Conservation (phyloP, 2,113 vertebrate genomes). For the Petrocephalus zakoni region DNA sequence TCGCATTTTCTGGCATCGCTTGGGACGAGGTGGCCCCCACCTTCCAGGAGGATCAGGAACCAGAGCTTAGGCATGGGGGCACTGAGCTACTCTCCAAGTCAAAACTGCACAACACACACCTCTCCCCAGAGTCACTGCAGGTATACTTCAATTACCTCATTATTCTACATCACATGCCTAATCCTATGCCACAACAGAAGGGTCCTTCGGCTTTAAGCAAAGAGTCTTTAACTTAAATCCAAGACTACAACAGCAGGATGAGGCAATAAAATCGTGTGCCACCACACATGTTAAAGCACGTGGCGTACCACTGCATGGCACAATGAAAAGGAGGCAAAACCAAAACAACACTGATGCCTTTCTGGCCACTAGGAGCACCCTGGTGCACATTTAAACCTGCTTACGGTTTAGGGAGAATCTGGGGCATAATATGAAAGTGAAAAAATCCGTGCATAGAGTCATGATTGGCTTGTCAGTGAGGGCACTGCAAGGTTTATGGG, state of each 20-base stretch:
- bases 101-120: conserved; percentile 29
- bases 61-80: conserved; percentile 39
- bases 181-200: neutral
- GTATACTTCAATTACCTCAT: conserved; percentile 26
- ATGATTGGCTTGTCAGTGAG: neutral
- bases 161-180: neutral
- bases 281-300: neutral
- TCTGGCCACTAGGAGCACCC: neutral
- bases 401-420: neutral
- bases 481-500: neutral
- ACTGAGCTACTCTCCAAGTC: conserved; percentile 34
- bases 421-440: neutral
- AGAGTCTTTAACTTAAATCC: neutral
- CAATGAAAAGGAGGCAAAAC: neutral
- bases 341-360: neutral
- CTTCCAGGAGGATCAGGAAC: conserved; percentile 22
- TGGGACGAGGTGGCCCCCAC: conserved; percentile 40
- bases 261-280: neutral
- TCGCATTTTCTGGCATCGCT: conserved; percentile 37
- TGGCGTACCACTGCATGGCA: neutral
- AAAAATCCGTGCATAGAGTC: neutral
- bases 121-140: conserved; percentile 42
- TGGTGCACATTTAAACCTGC: neutral
- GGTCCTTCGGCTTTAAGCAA: neutral
- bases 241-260: neutral